phyloP scores from a whole-genome alignment of 2,113 vertebrate species.

The Tricholaema leucomelas region DNA sequence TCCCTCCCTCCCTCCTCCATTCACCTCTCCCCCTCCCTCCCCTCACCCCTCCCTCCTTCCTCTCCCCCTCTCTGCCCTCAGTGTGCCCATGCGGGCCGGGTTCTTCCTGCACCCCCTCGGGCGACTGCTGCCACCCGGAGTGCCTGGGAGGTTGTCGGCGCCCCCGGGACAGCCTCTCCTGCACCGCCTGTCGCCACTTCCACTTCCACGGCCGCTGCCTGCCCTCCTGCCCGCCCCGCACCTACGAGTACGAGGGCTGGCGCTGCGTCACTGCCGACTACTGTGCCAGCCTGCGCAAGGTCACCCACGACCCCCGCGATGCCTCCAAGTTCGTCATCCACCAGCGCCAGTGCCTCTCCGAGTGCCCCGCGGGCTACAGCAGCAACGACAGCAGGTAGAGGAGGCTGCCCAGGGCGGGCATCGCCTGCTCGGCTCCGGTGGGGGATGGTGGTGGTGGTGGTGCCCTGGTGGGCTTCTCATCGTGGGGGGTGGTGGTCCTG shows the following conservation, averaged over 20 bases:
- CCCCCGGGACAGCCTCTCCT: conserved; percentile 63
- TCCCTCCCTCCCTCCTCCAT: accelerated
- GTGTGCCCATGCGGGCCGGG: conserved; percentile 72
- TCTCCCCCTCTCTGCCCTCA: accelerated
- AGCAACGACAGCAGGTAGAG: conserved; percentile 77
- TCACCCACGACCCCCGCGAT: conserved; percentile 62
- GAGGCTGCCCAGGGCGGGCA: too few species aligned
- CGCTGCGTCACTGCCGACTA: conserved; percentile 76
- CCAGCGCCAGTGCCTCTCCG: conserved; percentile 72
- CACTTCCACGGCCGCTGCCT: conserved; percentile 77
- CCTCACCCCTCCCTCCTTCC: too few species aligned
- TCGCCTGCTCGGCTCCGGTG: too few species aligned
- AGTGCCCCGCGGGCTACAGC: conserved; percentile 76
- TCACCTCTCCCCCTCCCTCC: too few species aligned
- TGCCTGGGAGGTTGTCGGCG: conserved; percentile 79
- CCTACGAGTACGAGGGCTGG: conserved; percentile 81
- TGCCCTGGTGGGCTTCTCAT: too few species aligned
- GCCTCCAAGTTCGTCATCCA: conserved; percentile 79
- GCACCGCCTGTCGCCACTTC: conserved; percentile 79
- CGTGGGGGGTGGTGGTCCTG: too few species aligned
- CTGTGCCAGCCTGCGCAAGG: conserved; percentile 77
- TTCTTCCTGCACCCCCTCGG: conserved; percentile 52
- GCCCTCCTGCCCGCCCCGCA: conserved; percentile 71
- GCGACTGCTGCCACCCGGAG: conserved; percentile 78
- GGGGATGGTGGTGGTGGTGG: too few species aligned